Percentiles rank a stretch among this genome's conserved stretches.
Conservation (phyloP, 2,797 vertebrate genomes). For the Anas acuta region DNA sequence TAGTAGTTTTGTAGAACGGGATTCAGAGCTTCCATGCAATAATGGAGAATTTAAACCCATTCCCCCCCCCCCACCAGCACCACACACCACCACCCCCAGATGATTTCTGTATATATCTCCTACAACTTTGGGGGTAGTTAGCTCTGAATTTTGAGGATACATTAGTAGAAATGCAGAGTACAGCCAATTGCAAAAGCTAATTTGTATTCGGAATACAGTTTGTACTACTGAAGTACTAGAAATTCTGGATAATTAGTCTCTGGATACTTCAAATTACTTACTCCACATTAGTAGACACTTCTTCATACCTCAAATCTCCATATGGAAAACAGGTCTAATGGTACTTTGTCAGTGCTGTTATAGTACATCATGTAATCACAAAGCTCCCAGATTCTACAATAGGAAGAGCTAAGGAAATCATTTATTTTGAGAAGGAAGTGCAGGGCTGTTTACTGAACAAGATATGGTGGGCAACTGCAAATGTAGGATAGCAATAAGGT, state of each 20-base stretch:
- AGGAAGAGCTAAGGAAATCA: background rate
- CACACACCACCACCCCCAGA: background rate
- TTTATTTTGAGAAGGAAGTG: background rate
- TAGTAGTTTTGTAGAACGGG: background rate
- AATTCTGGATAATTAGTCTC: background rate
- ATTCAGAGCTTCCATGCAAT: fast-evolving
- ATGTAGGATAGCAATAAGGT: background rate
- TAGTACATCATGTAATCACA: background rate
- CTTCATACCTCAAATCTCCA: background rate
- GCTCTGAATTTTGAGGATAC: background rate
- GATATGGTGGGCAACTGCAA: background rate
- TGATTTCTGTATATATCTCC: background rate
- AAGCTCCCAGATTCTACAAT: background rate
- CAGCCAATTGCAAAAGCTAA: background rate
- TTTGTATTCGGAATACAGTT: background rate
- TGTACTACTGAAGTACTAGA: background rate
- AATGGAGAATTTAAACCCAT: background rate
- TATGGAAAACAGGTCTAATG: background rate
- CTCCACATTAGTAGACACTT: background rate
- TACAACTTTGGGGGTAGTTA: background rate
- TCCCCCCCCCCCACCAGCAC: background rate
- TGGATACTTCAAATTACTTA: background rate
- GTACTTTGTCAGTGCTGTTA: background rate
- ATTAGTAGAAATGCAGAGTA: background rate
- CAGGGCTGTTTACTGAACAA: background rate